These are phyloP conservation scores for Mnemiopsis leidyi DNA, from an alignment of 37 sponge, comb jelly and placozoan species.

Conservation along the genomic window DNA sequence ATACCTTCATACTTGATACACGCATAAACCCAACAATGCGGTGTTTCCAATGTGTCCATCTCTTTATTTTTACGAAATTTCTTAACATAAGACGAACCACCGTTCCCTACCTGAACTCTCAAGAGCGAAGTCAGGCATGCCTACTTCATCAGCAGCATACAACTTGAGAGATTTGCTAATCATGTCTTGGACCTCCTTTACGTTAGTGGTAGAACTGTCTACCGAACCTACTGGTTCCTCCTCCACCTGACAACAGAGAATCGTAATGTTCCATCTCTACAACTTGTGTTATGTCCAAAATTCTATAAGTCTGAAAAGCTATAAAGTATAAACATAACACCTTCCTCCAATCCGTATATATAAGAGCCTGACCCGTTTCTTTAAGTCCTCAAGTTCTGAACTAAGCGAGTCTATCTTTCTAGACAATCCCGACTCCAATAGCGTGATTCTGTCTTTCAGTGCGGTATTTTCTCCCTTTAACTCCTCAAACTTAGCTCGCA, in stretches of 20 bases:
- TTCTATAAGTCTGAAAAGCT: too few species aligned
- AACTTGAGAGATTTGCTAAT: not conserved
- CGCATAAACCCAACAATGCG: too few species aligned
- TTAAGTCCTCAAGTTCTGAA: not conserved
- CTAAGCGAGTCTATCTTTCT: not conserved
- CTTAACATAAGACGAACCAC: too few species aligned
- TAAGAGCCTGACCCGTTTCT: not conserved
- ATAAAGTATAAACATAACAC: not conserved
- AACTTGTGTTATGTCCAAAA: too few species aligned
- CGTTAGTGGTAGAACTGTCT: not conserved
- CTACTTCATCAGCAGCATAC: conserved; percentile 33
- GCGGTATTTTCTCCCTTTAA: not conserved
- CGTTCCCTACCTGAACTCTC: conserved; percentile 48
- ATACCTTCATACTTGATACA: too few species aligned
- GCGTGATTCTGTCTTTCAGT: not conserved
- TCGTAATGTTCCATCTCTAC: not conserved
- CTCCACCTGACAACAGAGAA: not conserved
- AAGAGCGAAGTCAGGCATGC: conserved; percentile 58
- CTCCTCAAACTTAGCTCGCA: not conserved
- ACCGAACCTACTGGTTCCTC: not conserved
- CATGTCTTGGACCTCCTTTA: not conserved
- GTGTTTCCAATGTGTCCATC: too few species aligned
- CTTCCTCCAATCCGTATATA: not conserved
- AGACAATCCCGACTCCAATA: not conserved
- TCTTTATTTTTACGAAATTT: too few species aligned